Base-by-base conservation (phyloP, 1,140 invertebrate species). In the Neuroterus valhalla region DNA sequence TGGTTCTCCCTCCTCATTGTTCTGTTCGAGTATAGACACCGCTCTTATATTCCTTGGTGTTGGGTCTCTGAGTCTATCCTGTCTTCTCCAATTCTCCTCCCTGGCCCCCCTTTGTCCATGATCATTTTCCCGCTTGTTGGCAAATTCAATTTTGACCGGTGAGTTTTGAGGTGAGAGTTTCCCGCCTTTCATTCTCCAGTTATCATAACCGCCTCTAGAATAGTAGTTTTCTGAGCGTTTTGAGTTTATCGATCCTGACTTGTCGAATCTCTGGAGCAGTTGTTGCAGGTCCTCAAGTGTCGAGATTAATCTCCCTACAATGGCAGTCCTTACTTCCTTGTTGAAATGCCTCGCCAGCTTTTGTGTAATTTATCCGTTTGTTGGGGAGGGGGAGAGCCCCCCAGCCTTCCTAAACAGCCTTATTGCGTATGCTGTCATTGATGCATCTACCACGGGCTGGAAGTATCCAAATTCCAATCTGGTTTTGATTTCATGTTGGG, bases 391-490 rank as follows among this genome's bases (percentile, higher is more conserved):
- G 26, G 42, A 31, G 1, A 77, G 26, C 11, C 70, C 31, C n/a
- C 62, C 70, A 0, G 71, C 75, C 14, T 71, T 50, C 1, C 71
- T 12, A 31, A 69, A 72, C 19, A 72, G 45, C 8, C 5, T 23
- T 19, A 3, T 72, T 1, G 50, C 52, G 21, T 76, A 76, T 8
- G 68, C 48, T 0, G 38, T 26, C 23, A 23, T 21, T 14, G 66
- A 66, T 0, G 44, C 6, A 15, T 44, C 1, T 6, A 48, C 46
- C 0, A 46, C 55, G 3, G 15, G 4, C n/a, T 71, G 66, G 19
- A 69, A 72, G 0, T 48, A 21, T 11, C 74, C 74, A 11, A 76
- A 76, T 50, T 76, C 70, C 1, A 76, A 44, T 38, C 62, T 72
- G n/a, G 66, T 50, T 42, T 67, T 66, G 0, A 72, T 46, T 46